Percentiles rank a stretch among this genome's conserved stretches.
Evolutionary conservation across 2,888 invertebrate species (phyloP).

Genomic region (Pyralis farinalis): DNA sequence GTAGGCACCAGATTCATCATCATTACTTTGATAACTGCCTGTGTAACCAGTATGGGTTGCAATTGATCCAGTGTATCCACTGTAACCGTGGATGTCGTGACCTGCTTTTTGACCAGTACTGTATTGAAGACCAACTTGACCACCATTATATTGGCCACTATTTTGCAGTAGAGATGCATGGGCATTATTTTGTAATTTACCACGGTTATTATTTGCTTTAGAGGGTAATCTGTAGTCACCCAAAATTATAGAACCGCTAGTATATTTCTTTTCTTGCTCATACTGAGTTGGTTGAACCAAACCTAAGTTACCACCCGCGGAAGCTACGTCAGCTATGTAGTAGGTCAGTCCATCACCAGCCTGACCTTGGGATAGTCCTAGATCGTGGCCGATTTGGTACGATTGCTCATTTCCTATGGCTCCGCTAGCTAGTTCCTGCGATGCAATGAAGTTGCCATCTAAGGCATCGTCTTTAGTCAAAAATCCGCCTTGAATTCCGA

Average conservation of each 20-base stretch:
- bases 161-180: constrained; percentile 15
- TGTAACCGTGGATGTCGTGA: constrained; percentile 21
- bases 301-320: constrained; percentile 35
- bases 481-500: constrained; percentile 67
- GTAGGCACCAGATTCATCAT: constrained; percentile 61
- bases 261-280: constrained; percentile 46
- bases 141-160: constrained; percentile 12
- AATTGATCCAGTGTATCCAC: constrained; percentile 13
- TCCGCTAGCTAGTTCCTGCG: constrained; percentile 53
- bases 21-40: constrained; percentile 34
- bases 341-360: constrained; percentile 28
- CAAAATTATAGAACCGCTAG: constrained; percentile 64
- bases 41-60: background rate
- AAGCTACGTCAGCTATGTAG: constrained; percentile 27
- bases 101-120: constrained; percentile 13
- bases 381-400: constrained; percentile 28
- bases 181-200: constrained; percentile 20
- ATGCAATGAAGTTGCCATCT: constrained; percentile 61
- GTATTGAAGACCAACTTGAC: constrained; percentile 8
- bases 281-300: constrained; percentile 56
- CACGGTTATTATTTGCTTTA: constrained; percentile 29
- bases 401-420: constrained; percentile 22
- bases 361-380: constrained; percentile 16
- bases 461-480: constrained; percentile 50
- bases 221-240: constrained; percentile 67